These are phyloP conservation scores for Thalassarche chlororhynchos DNA, from an alignment of 2,113 vertebrate species.

Conservation along the genomic window DNA sequence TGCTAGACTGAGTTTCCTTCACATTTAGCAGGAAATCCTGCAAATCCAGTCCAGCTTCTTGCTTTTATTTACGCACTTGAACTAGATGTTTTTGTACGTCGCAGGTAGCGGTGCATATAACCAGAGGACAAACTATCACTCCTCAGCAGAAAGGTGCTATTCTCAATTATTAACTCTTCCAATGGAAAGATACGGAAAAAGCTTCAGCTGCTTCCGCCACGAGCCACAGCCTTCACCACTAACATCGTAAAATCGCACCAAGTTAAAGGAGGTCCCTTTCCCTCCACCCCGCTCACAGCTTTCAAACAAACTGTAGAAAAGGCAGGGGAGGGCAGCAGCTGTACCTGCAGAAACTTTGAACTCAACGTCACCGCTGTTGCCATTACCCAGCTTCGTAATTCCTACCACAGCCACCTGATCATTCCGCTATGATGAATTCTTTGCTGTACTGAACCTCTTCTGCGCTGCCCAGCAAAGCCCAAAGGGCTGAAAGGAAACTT, in stretches of 20 bases:
- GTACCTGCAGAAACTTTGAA: background rate
- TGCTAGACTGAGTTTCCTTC: background rate
- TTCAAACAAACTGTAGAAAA: background rate
- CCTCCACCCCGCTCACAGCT: background rate
- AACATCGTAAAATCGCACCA: background rate
- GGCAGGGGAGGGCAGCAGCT: background rate
- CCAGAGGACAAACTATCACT: background rate
- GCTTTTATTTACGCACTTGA: background rate
- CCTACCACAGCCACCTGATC: background rate
- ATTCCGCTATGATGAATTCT: background rate
- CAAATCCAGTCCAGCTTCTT: background rate
- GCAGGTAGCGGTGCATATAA: background rate
- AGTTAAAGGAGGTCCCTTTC: background rate
- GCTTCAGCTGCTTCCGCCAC: background rate
- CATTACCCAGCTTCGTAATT: background rate
- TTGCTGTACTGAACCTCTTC: background rate
- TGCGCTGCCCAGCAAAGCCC: background rate
- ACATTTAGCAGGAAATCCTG: background rate
- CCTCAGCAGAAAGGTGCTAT: background rate
- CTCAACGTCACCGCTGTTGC: background rate
- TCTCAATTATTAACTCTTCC: background rate
- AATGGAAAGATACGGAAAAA: background rate
- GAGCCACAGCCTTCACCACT: background rate
- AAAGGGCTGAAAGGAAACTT: background rate
- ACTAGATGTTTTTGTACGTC: background rate